Conservation (phyloP, 2,113 vertebrate species). For the Periophthalmus modestus region DNA sequence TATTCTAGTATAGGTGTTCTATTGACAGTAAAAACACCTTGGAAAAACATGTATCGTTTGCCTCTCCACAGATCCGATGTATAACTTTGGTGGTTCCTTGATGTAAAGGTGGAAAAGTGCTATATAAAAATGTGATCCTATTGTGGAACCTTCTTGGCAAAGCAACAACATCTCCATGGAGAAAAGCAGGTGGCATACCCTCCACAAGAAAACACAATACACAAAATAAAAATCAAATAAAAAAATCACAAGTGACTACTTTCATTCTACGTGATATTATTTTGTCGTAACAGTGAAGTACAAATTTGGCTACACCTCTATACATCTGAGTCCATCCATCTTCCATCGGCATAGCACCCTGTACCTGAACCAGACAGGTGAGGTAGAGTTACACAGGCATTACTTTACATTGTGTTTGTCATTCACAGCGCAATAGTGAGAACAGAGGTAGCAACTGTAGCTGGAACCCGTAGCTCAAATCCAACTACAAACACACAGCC, state of each 20-base stretch:
- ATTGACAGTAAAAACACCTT: no score
- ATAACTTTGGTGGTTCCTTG: no score
- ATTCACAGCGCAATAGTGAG: slow-evolving; percentile 45
- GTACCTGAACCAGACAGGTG: slow-evolving; percentile 62
- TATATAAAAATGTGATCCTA: no score
- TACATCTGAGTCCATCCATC: slow-evolving; percentile 42
- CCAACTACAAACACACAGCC: slow-evolving; percentile 62
- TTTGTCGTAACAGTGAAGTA: background rate
- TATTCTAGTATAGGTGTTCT: no score
- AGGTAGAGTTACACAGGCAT: slow-evolving; percentile 59
- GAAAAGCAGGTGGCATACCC: background rate
- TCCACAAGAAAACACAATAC: background rate
- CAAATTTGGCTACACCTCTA: background rate
- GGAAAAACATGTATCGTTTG: no score
- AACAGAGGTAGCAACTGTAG: slow-evolving; percentile 22
- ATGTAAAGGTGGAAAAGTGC: no score
- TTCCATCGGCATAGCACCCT: slow-evolving; percentile 55
- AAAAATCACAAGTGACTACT: background rate
- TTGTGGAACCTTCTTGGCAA: no score
- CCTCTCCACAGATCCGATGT: no score
- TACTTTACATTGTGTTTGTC: slow-evolving; percentile 49
- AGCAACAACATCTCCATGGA: background rate
- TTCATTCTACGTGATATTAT: background rate
- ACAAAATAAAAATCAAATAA: background rate
- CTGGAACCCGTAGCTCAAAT: slow-evolving; percentile 45